phyloP scores from a whole-genome alignment of 2,888 invertebrate species.

The Cerceris ruficornis region DNA sequence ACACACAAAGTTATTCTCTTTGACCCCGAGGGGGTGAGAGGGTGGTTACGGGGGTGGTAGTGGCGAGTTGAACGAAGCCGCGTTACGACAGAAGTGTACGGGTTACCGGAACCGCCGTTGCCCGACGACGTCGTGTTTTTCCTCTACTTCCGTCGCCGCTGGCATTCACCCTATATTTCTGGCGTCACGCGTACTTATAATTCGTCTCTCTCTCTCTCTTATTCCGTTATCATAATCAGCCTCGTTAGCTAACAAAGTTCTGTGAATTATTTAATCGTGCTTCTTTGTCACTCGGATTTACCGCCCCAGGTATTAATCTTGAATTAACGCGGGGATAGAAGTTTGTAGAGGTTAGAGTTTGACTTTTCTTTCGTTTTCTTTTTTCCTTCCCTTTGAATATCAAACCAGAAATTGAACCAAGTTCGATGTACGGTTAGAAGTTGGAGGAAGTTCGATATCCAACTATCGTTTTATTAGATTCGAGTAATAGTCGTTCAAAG shows the following conservation, averaged over 20 bases:
- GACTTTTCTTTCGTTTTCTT: too few species aligned
- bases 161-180: conserved; percentile 27
- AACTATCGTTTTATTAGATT: too few species aligned
- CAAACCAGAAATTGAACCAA: too few species aligned
- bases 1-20: conserved; percentile 11
- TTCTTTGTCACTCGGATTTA: neutral
- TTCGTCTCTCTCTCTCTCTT: conserved; percentile 36
- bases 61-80: conserved; percentile 6
- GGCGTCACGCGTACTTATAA: conserved; percentile 42
- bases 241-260: conserved; percentile 35
- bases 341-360: too few species aligned
- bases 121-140: conserved; percentile 28
- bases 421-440: too few species aligned
- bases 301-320: neutral
- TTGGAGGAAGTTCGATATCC: too few species aligned
- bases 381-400: too few species aligned
- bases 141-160: conserved; percentile 23
- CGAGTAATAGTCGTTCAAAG: too few species aligned
- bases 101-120: conserved; percentile 28
- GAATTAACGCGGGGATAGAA: neutral
- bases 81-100: conserved; percentile 21
- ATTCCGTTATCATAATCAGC: conserved; percentile 47
- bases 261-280: conserved; percentile 21
- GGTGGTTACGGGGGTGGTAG: neutral
- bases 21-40: conserved; percentile 6